Evolutionary conservation across 2,888 invertebrate species (phyloP), one percentile per base, ranked within the genome.

Genomic region (Agrotis exclamationis): DNA sequence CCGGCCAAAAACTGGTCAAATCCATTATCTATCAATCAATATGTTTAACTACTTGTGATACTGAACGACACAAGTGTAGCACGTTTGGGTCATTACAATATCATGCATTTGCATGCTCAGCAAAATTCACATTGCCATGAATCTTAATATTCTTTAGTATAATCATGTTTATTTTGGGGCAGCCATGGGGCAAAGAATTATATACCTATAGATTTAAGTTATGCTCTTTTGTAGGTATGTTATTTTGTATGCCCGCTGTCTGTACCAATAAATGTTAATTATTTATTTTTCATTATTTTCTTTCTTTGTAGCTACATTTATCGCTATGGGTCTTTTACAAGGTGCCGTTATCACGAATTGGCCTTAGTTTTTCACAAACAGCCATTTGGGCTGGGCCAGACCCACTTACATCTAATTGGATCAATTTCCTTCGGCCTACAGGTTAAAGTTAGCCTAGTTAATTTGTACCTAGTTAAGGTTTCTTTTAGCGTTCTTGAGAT

Each of bases 351-450:
- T 57, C 47, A 56, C n/a, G 47, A 47, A 53, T 6, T 20, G 24
- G 5, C 28, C 47, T 28, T 54, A 51, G 18, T 60, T 51, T 73
- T 79, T 48, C n/a, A 24, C 44, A n/a, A 56, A 51, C 33, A n/a
- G 20, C 13, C n/a, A 56, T 51, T 66, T 13, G 22, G 66, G 33
- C 33, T 66, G 24, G 79, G 67, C 51, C 16, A 33, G 33, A 28
- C 28, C 44, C 44, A 76, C 65, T 66, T 73, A 33, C 14, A 13
- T n/a, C 47, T 76, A 66, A 76, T 79, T 76, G 24, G 47, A 66
- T 57, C 56, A 48, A 53, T 53, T 78, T 50, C 33, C 22, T 57
- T 51, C 18, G 53, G 16, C n/a, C 28, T 28, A 16, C 18, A 50
- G 22, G 13, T 22, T 20, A 4, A 16, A 14, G 16, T 39, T 18